A percentile compares a stretch with the other conserved stretches of the same genome.
Conservation (phyloP, 2,113 vertebrate species). For the Tychaedon coryphoeus region DNA sequence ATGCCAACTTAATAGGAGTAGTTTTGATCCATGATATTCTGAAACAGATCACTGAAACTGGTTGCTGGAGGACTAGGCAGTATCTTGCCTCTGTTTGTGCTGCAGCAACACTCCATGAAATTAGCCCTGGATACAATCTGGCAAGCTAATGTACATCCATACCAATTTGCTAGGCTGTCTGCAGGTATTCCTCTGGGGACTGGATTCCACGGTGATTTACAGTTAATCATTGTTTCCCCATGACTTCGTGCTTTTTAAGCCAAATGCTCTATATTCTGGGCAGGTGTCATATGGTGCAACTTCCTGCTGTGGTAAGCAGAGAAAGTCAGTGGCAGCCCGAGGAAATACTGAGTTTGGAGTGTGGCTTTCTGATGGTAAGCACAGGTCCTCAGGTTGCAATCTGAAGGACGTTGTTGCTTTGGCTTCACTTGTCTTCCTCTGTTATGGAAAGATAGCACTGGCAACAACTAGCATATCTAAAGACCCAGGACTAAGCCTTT, state of each 20-base stretch:
- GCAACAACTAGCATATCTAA: neutral
- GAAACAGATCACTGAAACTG: neutral
- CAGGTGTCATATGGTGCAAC: neutral
- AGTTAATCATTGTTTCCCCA: slow-evolving; percentile 7
- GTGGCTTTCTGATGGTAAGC: neutral
- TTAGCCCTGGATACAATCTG: neutral
- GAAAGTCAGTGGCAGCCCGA: neutral
- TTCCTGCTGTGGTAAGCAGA: slow-evolving; percentile 7
- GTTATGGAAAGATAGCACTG: neutral
- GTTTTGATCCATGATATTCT: neutral
- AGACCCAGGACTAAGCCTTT: neutral
- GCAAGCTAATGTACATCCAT: slow-evolving; percentile 12
- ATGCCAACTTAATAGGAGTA: neutral
- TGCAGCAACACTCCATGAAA: neutral
- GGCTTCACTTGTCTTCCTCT: neutral
- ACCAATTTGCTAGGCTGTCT: slow-evolving; percentile 25
- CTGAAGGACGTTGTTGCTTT: neutral
- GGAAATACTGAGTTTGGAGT: neutral
- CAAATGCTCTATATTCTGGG: slow-evolving; percentile 7
- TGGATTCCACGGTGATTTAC: neutral
- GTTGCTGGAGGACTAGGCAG: neutral
- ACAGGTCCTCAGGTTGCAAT: neutral
- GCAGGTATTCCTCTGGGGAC: neutral
- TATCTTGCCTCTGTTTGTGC: neutral
- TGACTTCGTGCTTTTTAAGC: slow-evolving; percentile 40